Evolutionary conservation across 1,140 invertebrate species (phyloP).

Genomic region (Paraescarpia echinospica): DNA sequence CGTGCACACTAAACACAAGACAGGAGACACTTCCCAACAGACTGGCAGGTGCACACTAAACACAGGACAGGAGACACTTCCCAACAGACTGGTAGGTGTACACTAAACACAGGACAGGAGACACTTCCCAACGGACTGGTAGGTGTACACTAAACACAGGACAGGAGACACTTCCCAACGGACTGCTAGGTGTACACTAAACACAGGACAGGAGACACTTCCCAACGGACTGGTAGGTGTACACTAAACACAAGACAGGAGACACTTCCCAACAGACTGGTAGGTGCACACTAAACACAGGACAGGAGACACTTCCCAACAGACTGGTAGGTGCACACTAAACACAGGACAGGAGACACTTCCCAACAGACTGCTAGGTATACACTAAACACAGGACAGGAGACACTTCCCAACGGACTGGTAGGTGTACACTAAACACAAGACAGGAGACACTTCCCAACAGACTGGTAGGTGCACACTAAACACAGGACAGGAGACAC

Average conservation of each 20-base stretch:
- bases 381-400: not conserved
- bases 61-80: too few species aligned
- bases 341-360: too few species aligned
- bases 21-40: too few species aligned
- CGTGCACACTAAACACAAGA: constrained; percentile 45
- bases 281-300: constrained; percentile 58
- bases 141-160: constrained; percentile 47
- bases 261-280: too few species aligned
- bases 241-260: not conserved
- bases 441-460: too few species aligned
- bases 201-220: too few species aligned
- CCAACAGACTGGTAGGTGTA: constrained; percentile 72
- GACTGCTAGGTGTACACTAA: constrained; percentile 66
- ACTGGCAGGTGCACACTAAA: constrained; percentile 66
- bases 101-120: constrained; percentile 1
- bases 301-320: too few species aligned
- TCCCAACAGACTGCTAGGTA: constrained; percentile 73
- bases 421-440: constrained; percentile 61
- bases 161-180: too few species aligned
- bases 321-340: constrained; percentile 66
- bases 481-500: too few species aligned
- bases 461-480: constrained; percentile 67
- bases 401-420: too few species aligned
- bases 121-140: too few species aligned
- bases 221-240: constrained; percentile 73